A percentile compares a stretch with the other conserved stretches of the same genome.
Conservation (phyloP, 30 jellyfish, hydroid and myxozoan genomes). For the Cassiopea andromeda region DNA sequence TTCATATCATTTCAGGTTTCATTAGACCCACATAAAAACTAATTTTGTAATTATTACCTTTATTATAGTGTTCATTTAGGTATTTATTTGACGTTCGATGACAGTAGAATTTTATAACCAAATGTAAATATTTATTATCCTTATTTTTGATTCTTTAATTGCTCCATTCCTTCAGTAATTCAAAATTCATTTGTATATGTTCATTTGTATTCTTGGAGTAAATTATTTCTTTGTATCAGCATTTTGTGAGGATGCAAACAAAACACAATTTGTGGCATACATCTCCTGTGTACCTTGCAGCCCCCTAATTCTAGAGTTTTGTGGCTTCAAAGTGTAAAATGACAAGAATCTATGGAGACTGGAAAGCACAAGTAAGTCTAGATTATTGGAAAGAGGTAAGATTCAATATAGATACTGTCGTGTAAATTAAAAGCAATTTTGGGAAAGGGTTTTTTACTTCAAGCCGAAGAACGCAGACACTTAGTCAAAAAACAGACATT, state of each 20-base stretch:
- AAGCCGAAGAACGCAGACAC: no score
- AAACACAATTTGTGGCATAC: not conserved
- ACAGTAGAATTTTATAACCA: not conserved
- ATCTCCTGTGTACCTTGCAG: not conserved
- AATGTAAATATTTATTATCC: not conserved
- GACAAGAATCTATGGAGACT: not conserved
- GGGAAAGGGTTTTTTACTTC: no score
- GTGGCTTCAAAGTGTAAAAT: not conserved
- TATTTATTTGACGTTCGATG: not conserved
- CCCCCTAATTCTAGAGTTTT: not conserved
- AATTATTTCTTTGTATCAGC: not conserved
- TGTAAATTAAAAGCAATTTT: not conserved
- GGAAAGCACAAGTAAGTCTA: not conserved
- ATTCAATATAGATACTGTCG: not conserved
- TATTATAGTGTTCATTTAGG: not conserved
- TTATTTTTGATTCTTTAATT: not conserved
- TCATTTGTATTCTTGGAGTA: not conserved
- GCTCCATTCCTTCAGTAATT: not conserved
- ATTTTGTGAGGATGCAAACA: not conserved
- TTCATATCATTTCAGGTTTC: not conserved
- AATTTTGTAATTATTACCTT: not conserved
- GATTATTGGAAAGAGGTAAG: not conserved
- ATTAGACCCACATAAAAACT: no score
- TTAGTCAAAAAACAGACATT: no score
- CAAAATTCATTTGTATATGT: not conserved